Percentiles rank a stretch among this genome's conserved stretches.
These are phyloP conservation scores for Osmoderma eremita DNA, from an alignment of 2,888 invertebrate genomes.

Conservation along the genomic window DNA sequence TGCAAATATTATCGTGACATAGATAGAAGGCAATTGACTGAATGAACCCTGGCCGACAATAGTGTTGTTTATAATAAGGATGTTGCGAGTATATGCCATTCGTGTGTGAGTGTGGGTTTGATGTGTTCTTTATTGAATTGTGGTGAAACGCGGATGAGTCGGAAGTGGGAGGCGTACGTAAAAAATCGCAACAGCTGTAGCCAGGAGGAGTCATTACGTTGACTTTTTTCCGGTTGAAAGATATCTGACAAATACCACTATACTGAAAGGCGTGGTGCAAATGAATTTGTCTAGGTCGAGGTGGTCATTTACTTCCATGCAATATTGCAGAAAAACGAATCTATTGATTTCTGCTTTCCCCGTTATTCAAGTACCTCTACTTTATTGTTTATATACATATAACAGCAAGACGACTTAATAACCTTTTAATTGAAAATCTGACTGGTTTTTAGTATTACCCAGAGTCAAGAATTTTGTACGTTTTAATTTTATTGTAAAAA, in stretches of 20 bases:
- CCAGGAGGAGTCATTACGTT: slow-evolving; percentile 33
- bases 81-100: slow-evolving; percentile 15
- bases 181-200: slow-evolving; percentile 35
- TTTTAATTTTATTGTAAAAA: slow-evolving; percentile 10
- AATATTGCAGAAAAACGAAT: slow-evolving; percentile 5
- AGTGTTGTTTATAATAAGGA: slow-evolving; percentile 34
- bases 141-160: slow-evolving; percentile 37
- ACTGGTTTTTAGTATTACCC: too few relatives aligned
- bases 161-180: slow-evolving; percentile 14
- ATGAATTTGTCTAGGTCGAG: slow-evolving; percentile 1
- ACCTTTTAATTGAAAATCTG: too few relatives aligned
- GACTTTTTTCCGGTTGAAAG: slow-evolving; percentile 29
- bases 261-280: slow-evolving; percentile 11
- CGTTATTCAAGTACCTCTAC: too few relatives aligned
- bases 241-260: slow-evolving; percentile 13
- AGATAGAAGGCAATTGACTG: slow-evolving; percentile 37
- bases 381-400: too few relatives aligned
- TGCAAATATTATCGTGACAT: slow-evolving; percentile 38
- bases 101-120: slow-evolving; percentile 30
- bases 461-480: too few relatives aligned
- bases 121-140: slow-evolving; percentile 32
- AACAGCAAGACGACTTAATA: too few relatives aligned
- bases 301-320: slow-evolving; percentile 7
- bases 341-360: too few relatives aligned
- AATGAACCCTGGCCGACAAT: slow-evolving; percentile 24